phyloP scores from a whole-genome alignment of 37 sponge, comb jelly and placozoan genomes.

The Eunapius fragilis region DNA sequence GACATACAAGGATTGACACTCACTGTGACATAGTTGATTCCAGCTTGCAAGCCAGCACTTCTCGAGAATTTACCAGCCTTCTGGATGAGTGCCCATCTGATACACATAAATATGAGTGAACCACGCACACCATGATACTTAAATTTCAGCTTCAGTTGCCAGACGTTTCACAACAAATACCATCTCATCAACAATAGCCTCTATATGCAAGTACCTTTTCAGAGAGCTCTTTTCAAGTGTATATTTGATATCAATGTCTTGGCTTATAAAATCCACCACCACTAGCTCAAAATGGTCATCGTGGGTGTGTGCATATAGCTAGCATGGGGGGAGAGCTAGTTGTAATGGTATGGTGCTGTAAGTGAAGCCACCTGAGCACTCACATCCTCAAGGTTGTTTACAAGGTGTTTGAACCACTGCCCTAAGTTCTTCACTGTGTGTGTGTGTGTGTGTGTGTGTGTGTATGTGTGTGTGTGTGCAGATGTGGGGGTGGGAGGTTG shows the following conservation, averaged over 20 bases:
- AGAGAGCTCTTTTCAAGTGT: conserved; percentile 25
- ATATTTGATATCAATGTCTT: conserved; percentile 49
- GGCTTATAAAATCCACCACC: conserved; percentile 67
- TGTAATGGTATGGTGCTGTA: not conserved
- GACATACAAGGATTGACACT: conserved; percentile 1
- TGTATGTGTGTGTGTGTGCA: too few relatives aligned
- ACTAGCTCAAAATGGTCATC: conserved; percentile 63
- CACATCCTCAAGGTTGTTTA: conserved; percentile 76
- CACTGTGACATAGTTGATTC: conserved; percentile 62
- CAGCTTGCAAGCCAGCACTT: conserved; percentile 69
- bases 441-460: too few relatives aligned
- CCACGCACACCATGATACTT: too few relatives aligned
- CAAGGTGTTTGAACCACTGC: conserved; percentile 65
- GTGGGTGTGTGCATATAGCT: conserved; percentile 42
- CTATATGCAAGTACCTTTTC: conserved; percentile 9
- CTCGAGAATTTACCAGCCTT: conserved; percentile 50
- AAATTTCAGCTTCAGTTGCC: too few relatives aligned
- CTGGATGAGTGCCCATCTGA: conserved; percentile 42
- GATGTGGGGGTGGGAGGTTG: not conserved
- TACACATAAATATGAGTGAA: too few relatives aligned
- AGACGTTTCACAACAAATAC: too few relatives aligned
- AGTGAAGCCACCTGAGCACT: too few relatives aligned
- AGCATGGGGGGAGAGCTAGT: not conserved
- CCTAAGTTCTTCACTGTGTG: conserved; percentile 70
- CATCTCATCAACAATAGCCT: not conserved